Percentiles rank a stretch among this genome's conserved stretches.
phyloP scores from a whole-genome alignment of 2,888 invertebrate genomes.

The Thereva unica region DNA sequence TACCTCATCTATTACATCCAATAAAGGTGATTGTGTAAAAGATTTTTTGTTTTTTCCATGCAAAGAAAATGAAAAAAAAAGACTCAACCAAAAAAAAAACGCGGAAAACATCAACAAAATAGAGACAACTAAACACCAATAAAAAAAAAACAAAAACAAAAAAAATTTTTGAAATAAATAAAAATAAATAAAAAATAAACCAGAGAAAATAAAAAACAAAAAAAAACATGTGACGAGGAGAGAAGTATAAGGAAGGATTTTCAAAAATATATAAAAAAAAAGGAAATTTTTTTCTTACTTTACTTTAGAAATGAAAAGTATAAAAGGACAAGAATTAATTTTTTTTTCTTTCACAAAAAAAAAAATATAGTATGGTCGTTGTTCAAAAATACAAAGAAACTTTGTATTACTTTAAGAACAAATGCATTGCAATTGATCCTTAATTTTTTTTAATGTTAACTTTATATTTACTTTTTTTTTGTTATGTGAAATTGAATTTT shows the following conservation, averaged over 20 bases:
- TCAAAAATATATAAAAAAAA: background rate
- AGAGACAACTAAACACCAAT: constrained; percentile 1
- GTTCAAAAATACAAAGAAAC: background rate
- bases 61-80: constrained; percentile 24
- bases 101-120: constrained; percentile 10
- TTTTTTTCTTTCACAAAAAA: background rate
- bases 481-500: no score
- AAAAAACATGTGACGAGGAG: no score
- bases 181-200: constrained; percentile 3
- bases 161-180: constrained; percentile 10
- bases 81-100: constrained; percentile 30
- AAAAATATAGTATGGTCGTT: no score
- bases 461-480: no score
- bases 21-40: constrained; percentile 47
- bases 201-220: no score
- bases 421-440: background rate
- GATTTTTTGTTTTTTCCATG: constrained; percentile 32
- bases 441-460: no score
- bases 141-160: background rate
- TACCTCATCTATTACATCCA: constrained; percentile 49
- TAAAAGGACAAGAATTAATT: constrained; percentile 22
- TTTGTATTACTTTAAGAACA: constrained; percentile 28
- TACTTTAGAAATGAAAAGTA: constrained; percentile 25
- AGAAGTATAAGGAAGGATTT: no score
- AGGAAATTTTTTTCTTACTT: constrained; percentile 19